Conservation (phyloP, 1,140 invertebrate species). For the Cyclina sinensis region DNA sequence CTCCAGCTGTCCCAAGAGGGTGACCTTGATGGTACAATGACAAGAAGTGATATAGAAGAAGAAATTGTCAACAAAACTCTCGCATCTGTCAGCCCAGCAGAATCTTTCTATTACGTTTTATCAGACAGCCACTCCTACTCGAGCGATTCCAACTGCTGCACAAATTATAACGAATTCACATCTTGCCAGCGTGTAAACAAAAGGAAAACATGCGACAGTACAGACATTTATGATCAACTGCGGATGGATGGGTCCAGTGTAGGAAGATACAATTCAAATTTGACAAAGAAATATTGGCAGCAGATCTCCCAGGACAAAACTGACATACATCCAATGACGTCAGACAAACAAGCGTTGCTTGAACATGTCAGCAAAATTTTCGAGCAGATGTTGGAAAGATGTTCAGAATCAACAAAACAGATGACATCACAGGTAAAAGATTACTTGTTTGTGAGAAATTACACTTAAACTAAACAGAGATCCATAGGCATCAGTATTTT, state of each 20-base stretch:
- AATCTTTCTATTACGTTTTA: slow-evolving; percentile 59
- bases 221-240: neutral
- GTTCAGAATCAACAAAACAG: slow-evolving; percentile 15
- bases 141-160: slow-evolving; percentile 46
- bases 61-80: slow-evolving; percentile 54
- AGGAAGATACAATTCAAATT: slow-evolving; percentile 27
- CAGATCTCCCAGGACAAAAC: neutral
- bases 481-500: too few relatives aligned
- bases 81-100: slow-evolving; percentile 33
- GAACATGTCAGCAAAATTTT: slow-evolving; percentile 56
- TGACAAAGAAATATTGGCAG: slow-evolving; percentile 54
- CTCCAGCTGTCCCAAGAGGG: slow-evolving; percentile 39
- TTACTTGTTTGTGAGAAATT: too few relatives aligned
- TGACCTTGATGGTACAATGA: slow-evolving; percentile 52
- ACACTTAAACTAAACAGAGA: too few relatives aligned
- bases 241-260: neutral
- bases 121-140: slow-evolving; percentile 45
- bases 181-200: slow-evolving; percentile 49
- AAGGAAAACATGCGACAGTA: slow-evolving; percentile 38
- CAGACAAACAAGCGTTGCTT: slow-evolving; percentile 51
- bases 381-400: slow-evolving; percentile 55
- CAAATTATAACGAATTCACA: slow-evolving; percentile 60
- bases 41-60: slow-evolving; percentile 52
- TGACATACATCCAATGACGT: slow-evolving; percentile 23
- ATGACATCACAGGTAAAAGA: neutral